Evolutionary conservation across 2,797 vertebrate species (phyloP), one percentile per base, ranked within the genome.

Genomic region (Sebastiscus tertius): DNA sequence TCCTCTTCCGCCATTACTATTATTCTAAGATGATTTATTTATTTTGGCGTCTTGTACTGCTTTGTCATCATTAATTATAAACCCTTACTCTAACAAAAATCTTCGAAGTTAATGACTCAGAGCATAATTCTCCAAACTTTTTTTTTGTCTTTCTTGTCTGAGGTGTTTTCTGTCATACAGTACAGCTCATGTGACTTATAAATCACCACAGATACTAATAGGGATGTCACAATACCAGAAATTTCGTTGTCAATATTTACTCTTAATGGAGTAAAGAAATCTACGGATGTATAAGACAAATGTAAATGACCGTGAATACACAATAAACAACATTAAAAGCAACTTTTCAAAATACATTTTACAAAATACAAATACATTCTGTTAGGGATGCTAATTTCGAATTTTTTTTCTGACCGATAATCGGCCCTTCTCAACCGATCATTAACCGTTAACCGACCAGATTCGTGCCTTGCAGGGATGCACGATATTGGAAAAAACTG

Each of bases 11-110:
- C 29, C 12, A 1, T 22, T 24, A 22, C 29, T 55, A 39, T 56
- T 49, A 34, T 22, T 60, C 14, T 2, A 26, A 22, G 14, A 69
- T 75, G 52, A 70, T 84, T 86, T 59, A 79, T 87, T 76, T 65
- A 80, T 76, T 36, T 69, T 18, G n/a, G 13, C 22, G 1, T 55
- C 34, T 22, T 75, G 22, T 63, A 33, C 56, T 56, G 29, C 27
- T 72, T 42, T 71, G n/a, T 55, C 46, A 26, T 72, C n/a, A 71
- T 71, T 36, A 39, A 63, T 72, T 58, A 65, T 72, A 39, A 60
- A 72, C 29, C 18, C 22, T 12, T 33, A 11, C 20, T 54, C 20
- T 24, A 26, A 39, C 24, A 55, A 49, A 71, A 36, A 12, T n/a
- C 1, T 46, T 55, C 16, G 61, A 27, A 20, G 39, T 46, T 56